Evolutionary conservation across 53 echinoderm and acorn worm species (phyloP).

Genomic region (Crossaster papposus): DNA sequence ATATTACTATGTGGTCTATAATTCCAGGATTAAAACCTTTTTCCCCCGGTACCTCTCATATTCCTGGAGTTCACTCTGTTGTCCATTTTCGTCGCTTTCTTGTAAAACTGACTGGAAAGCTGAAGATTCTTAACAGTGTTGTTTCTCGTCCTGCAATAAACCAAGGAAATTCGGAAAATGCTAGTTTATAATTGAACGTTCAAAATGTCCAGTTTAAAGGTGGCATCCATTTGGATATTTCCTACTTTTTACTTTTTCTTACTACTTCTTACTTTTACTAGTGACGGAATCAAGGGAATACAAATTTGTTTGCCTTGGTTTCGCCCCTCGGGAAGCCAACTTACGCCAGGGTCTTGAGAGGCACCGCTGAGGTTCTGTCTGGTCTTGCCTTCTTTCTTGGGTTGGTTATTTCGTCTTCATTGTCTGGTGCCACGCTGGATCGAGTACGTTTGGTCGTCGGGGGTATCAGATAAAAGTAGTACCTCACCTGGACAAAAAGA

Average conservation of each 20-base stretch:
- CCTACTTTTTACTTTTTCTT: too few relatives aligned
- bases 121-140: constrained; percentile 3
- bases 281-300: too few relatives aligned
- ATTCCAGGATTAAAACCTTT: too few relatives aligned
- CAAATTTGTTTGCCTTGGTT: too few relatives aligned
- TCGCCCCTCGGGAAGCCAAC: too few relatives aligned
- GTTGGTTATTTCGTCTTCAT: not conserved
- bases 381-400: constrained; percentile 21
- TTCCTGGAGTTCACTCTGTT: constrained; percentile 68
- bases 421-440: not conserved
- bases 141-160: constrained; percentile 15
- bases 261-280: too few relatives aligned
- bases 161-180: not conserved
- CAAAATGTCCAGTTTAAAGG: not conserved
- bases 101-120: not conserved
- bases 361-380: not conserved
- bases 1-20: too few relatives aligned
- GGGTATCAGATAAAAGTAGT: constrained; percentile 84
- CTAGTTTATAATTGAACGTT: not conserved
- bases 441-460: not conserved
- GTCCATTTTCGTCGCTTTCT: not conserved
- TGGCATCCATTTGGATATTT: too few relatives aligned
- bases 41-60: constrained; percentile 61
- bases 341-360: constrained; percentile 67
- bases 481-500: constrained; percentile 62